A percentile compares a stretch with the other conserved stretches of the same genome.
Conservation (phyloP, 1,140 invertebrate species). For the Olivierus martensii region DNA sequence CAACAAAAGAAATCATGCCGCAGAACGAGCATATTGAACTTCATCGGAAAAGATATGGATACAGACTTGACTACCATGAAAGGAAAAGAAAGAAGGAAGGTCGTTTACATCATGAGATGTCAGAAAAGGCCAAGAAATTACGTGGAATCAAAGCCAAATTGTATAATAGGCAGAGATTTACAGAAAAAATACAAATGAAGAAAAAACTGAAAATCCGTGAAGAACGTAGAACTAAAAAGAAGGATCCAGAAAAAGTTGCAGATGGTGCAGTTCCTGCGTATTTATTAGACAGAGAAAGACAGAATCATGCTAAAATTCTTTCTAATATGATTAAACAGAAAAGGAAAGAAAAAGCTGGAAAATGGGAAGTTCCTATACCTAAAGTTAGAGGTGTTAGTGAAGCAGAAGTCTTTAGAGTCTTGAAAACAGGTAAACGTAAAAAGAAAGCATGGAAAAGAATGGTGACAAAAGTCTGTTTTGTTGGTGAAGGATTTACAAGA, state of each 20-base stretch:
- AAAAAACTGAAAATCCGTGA: slow-evolving; percentile 91
- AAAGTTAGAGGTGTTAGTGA: slow-evolving; percentile 97
- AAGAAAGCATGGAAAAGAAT: slow-evolving; percentile 98
- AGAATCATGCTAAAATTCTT: slow-evolving; percentile 82
- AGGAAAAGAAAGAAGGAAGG: slow-evolving; percentile 90
- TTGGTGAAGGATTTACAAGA: slow-evolving; percentile 94
- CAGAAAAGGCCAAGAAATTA: slow-evolving; percentile 79
- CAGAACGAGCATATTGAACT: slow-evolving; percentile 99
- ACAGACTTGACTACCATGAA: slow-evolving; percentile 95
- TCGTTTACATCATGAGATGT: slow-evolving; percentile 73
- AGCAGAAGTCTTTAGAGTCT: slow-evolving; percentile 90
- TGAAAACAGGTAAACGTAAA: slow-evolving; percentile 87
- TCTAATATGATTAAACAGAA: slow-evolving; percentile 99
- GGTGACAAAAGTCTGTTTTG: slow-evolving; percentile 97
- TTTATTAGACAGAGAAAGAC: slow-evolving; percentile 89
- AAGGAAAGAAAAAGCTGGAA: slow-evolving; percentile 97
- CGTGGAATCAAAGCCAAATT: slow-evolving; percentile 95
- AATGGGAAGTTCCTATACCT: slow-evolving; percentile 99
- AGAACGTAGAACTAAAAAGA: slow-evolving; percentile 51
- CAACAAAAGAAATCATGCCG: slow-evolving; percentile 56
- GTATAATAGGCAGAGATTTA: slow-evolving; percentile 88
- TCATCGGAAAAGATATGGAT: slow-evolving; percentile 87
- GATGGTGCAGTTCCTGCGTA: slow-evolving; percentile 93
- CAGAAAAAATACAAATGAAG: slow-evolving; percentile 99
- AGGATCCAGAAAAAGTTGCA: slow-evolving; percentile 53